phyloP scores from a whole-genome alignment of 2,888 invertebrate genomes.

The Stenchaetothrips biformis region DNA sequence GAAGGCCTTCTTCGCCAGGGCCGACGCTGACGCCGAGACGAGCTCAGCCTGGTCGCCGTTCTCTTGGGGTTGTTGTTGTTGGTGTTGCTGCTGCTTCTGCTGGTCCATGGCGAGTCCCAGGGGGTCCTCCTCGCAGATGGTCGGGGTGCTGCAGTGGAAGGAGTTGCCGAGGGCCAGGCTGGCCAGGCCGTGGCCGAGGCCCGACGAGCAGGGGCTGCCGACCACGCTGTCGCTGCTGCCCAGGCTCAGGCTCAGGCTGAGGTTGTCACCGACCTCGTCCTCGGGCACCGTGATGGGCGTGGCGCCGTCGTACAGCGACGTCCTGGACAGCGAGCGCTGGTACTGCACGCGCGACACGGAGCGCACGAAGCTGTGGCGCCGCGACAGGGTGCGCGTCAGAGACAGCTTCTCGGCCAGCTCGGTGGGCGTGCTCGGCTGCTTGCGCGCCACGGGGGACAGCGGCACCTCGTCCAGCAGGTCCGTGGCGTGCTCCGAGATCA shows the following conservation, averaged over 20 bases:
- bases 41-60: not conserved
- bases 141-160: slow-evolving; percentile 27
- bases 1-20: slow-evolving; percentile 7
- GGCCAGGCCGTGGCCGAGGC: slow-evolving; percentile 9
- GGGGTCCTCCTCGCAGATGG: slow-evolving; percentile 36
- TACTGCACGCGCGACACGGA: slow-evolving; percentile 49
- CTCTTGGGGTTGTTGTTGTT: not conserved
- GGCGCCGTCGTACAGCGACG: slow-evolving; percentile 36
- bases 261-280: slow-evolving; percentile 34
- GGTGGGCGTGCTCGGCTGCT: slow-evolving; percentile 47
- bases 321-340: slow-evolving; percentile 40
- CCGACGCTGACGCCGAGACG: not conserved
- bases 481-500: slow-evolving; percentile 57
- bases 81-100: not conserved
- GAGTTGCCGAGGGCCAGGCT: not conserved
- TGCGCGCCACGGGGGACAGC: slow-evolving; percentile 44
- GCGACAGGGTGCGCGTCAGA: not conserved
- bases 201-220: not conserved
- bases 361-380: slow-evolving; percentile 55
- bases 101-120: slow-evolving; percentile 32
- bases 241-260: not conserved
- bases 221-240: not conserved
- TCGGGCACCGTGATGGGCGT: slow-evolving; percentile 38
- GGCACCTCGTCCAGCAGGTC: slow-evolving; percentile 51
- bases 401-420: slow-evolving; percentile 52